Percentiles rank a stretch among this genome's conserved stretches.
Conservation (phyloP, 2,113 vertebrate genomes). For the Hiodon tergisus region DNA sequence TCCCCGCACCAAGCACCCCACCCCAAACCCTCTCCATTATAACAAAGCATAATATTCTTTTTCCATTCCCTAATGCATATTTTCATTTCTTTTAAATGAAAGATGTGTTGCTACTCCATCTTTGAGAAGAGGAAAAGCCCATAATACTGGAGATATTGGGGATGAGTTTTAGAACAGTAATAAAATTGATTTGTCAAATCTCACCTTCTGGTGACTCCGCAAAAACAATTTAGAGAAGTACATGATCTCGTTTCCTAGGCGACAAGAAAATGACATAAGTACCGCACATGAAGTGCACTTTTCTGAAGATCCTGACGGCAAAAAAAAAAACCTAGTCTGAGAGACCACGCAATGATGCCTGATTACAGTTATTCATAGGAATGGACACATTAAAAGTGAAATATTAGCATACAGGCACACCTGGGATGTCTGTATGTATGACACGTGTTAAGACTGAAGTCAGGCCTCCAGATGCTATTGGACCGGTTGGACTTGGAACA, state of each 20-base stretch:
- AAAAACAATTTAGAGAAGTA: not conserved
- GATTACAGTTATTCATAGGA: not conserved
- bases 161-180: not conserved
- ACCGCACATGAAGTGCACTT: not conserved
- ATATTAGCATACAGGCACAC: too few relatives aligned
- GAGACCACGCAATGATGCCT: not conserved
- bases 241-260: not conserved
- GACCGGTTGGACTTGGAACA: too few relatives aligned
- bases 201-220: not conserved
- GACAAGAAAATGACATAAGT: conserved; percentile 1
- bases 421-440: too few relatives aligned
- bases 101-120: not conserved
- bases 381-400: too few relatives aligned
- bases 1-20: too few relatives aligned
- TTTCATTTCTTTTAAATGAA: not conserved
- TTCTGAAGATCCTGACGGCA: not conserved
- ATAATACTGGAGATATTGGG: not conserved
- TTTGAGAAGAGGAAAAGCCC: not conserved
- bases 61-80: not conserved
- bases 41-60: not conserved
- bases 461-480: too few relatives aligned
- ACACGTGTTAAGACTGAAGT: too few relatives aligned
- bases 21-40: not conserved
- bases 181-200: conserved; percentile 5
- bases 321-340: not conserved